Percentiles rank a stretch among this genome's conserved stretches.
Evolutionary conservation across 2,113 vertebrate species (phyloP).

Genomic region (Scortum barcoo): DNA sequence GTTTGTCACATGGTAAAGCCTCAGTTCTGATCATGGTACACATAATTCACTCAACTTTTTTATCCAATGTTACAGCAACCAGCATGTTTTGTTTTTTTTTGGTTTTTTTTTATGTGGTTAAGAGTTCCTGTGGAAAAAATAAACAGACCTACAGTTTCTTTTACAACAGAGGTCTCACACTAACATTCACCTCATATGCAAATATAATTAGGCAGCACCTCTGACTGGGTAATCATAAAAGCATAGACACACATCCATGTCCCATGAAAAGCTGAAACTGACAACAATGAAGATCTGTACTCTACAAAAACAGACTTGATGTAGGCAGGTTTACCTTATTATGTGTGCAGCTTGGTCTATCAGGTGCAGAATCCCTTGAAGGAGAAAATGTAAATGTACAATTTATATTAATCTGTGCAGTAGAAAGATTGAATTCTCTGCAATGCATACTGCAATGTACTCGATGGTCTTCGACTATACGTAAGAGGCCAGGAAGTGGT

Average conservation of each 20-base stretch:
- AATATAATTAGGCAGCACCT: slow-evolving; percentile 27
- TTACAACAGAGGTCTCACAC: slow-evolving; percentile 3
- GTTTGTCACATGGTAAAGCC: slow-evolving; percentile 27
- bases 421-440: background rate
- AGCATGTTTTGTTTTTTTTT: no score
- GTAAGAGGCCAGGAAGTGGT: slow-evolving; percentile 67
- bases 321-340: slow-evolving; percentile 42
- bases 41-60: background rate
- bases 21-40: background rate
- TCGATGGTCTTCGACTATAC: background rate
- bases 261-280: background rate
- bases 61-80: background rate
- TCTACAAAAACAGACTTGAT: slow-evolving; percentile 23
- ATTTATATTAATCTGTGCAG: background rate
- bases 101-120: slow-evolving; percentile 2
- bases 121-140: slow-evolving; percentile 11
- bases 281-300: slow-evolving; percentile 9
- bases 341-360: background rate
- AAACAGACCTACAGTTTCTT: background rate
- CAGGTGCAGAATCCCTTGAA: slow-evolving; percentile 27
- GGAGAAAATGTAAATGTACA: background rate
- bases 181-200: slow-evolving; percentile 49
- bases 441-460: background rate
- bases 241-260: background rate
- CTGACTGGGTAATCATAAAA: slow-evolving; percentile 1